Evolutionary conservation across 2,113 vertebrate genomes (phyloP).

Genomic region (Leucosticte australis): DNA sequence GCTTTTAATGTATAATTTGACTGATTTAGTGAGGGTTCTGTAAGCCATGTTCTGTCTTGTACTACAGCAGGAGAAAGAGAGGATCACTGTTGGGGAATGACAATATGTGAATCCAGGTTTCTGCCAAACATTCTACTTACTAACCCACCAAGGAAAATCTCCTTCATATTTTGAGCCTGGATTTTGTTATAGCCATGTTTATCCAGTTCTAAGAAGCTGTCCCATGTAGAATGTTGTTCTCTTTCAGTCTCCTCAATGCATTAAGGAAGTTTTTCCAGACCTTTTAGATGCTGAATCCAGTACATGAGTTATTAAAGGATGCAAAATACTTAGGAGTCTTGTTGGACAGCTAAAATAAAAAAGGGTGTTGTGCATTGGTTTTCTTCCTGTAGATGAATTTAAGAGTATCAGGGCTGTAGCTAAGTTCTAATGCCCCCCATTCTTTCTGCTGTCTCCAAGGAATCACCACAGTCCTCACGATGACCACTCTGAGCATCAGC

Average conservation of each 20-base stretch:
- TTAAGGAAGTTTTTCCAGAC: background rate
- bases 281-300: background rate
- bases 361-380: background rate
- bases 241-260: background rate
- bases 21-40: background rate
- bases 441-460: conserved; percentile 69
- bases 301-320: background rate
- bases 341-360: background rate
- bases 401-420: background rate
- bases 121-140: background rate
- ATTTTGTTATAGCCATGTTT: background rate
- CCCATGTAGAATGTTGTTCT: background rate
- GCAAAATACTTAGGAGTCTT: background rate
- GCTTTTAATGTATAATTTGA: background rate
- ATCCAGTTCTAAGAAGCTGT: background rate
- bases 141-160: background rate
- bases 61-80: background rate
- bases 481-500: conserved; percentile 95
- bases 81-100: background rate
- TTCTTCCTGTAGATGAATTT: background rate
- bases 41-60: background rate
- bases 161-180: background rate
- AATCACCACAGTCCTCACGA: conserved; percentile 94
- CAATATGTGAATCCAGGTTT: background rate
- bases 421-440: background rate